Percentiles rank a stretch among this genome's conserved stretches.
Evolutionary conservation across 2,888 invertebrate species (phyloP).

Genomic region (Gari tellinella): DNA sequence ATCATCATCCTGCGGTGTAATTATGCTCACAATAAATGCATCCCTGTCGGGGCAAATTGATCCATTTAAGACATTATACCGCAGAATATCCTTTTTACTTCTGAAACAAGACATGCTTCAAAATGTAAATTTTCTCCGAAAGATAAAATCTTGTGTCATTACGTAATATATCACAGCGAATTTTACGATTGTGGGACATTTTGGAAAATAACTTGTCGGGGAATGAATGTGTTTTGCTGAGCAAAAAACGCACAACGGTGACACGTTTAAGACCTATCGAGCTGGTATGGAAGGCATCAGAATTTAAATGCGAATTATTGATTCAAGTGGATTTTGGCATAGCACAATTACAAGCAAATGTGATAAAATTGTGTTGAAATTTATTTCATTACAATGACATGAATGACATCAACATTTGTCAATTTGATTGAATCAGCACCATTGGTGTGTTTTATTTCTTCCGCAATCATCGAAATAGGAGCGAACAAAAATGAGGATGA

Average conservation of each 20-base stretch:
- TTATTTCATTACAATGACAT: constrained; percentile 50
- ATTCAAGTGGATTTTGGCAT: constrained; percentile 33
- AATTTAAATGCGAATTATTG: constrained; percentile 52
- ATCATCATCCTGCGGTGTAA: constrained; percentile 43
- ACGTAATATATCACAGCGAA: constrained; percentile 44
- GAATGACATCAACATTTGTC: constrained; percentile 54
- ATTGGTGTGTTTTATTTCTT: too few relatives aligned
- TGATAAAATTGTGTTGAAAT: constrained; percentile 47
- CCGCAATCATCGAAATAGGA: too few relatives aligned
- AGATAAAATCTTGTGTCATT: constrained; percentile 49
- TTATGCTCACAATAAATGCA: constrained; percentile 53
- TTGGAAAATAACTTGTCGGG: constrained; percentile 47
- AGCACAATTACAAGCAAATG: constrained; percentile 38
- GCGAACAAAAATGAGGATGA: too few relatives aligned
- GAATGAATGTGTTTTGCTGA: constrained; percentile 41
- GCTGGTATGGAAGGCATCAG: too few relatives aligned
- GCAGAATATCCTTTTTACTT: constrained; percentile 40
- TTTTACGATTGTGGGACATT: constrained; percentile 40
- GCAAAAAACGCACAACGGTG: constrained; percentile 27
- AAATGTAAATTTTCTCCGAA: constrained; percentile 32
- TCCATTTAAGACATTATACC: constrained; percentile 51
- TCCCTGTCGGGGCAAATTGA: constrained; percentile 49
- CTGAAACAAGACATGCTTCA: constrained; percentile 46
- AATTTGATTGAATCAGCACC: constrained; percentile 7
- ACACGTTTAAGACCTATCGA: constrained; percentile 32